Evolutionary conservation across 2,888 invertebrate genomes (phyloP), one percentile per base, ranked within the genome.

Genomic region (Azorinus chamasolen): DNA sequence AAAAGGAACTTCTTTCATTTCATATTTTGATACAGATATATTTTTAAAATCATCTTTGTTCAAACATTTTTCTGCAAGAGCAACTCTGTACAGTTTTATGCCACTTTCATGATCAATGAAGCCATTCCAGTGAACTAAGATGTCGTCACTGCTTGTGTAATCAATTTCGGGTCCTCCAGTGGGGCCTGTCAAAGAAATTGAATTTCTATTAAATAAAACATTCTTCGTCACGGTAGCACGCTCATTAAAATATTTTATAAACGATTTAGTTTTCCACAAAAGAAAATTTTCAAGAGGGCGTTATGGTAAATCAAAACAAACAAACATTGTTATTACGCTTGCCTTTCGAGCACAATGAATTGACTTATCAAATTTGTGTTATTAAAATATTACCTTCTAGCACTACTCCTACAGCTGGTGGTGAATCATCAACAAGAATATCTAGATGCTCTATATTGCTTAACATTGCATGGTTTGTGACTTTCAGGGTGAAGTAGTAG

Each of bases 71-170:
- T 24, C 37, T 3, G 80, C 65, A 16, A 85, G 16, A 3, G 65
- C 83, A 1, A 85, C 48, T 45, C 73, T 64, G 55, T 85, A 87
- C 1, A 75, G 50, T 24, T 74, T 75, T 10, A 87, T 83, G 2
- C 85, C 86, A 74, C 86, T 86, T 58, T 87, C 87, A 24, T 87
- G 86, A 50, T 87, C 87, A 20, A 86, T 75, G 43, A 86, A 87
- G n/a, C 85, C 87, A 32, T 75, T 57, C 86, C 84, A 85, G 54
- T 73, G 59, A 4, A 83, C 72, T 4, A 53, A 64, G 1, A 86
- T 20, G 1, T 48, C 14, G 4, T 66, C 59, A n/a, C 66, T 69
- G 58, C 78, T 72, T 16, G 82, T 83, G 63, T 79, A 88, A 48
- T 87, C 88, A 43, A 85, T 79, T 53, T 88, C 88, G 0, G 69